Percentiles rank a stretch among this genome's conserved stretches.
Conservation (phyloP, 2,888 invertebrate genomes). For the Anthrax anthrax region DNA sequence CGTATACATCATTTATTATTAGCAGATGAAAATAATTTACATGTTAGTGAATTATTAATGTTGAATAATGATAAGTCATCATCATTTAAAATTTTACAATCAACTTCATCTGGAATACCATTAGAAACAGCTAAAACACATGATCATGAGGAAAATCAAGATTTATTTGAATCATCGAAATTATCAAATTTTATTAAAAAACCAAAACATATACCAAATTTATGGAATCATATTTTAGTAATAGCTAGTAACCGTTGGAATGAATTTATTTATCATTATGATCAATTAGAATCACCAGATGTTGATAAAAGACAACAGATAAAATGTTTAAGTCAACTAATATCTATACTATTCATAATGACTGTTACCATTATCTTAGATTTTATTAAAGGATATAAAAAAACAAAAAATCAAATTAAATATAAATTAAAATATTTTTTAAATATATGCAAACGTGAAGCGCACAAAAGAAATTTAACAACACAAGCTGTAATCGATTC, state of each 20-base stretch:
- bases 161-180: conserved; percentile 23
- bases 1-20: conserved; percentile 63
- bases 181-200: conserved; percentile 42
- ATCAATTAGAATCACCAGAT: conserved; percentile 56
- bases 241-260: conserved; percentile 63
- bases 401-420: conserved; percentile 33
- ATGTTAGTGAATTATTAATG: conserved; percentile 59
- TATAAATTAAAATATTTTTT: conserved; percentile 37
- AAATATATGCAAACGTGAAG: conserved; percentile 33
- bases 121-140: not conserved
- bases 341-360: conserved; percentile 49
- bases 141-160: conserved; percentile 17
- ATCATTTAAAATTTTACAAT: too few relatives aligned
- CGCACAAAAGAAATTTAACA: conserved; percentile 23
- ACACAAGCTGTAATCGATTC: conserved; percentile 33
- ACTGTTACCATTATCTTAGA: conserved; percentile 48
- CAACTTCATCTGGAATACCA: too few relatives aligned
- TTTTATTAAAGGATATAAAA: conserved; percentile 40
- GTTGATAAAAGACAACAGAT: conserved; percentile 20
- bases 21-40: conserved; percentile 52
- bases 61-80: conserved; percentile 27
- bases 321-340: conserved; percentile 28
- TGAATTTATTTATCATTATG: conserved; percentile 62
- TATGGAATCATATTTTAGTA: conserved; percentile 52
- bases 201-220: conserved; percentile 47